phyloP scores from a whole-genome alignment of 2,113 vertebrate genomes.

The Zosterops japonicus region DNA sequence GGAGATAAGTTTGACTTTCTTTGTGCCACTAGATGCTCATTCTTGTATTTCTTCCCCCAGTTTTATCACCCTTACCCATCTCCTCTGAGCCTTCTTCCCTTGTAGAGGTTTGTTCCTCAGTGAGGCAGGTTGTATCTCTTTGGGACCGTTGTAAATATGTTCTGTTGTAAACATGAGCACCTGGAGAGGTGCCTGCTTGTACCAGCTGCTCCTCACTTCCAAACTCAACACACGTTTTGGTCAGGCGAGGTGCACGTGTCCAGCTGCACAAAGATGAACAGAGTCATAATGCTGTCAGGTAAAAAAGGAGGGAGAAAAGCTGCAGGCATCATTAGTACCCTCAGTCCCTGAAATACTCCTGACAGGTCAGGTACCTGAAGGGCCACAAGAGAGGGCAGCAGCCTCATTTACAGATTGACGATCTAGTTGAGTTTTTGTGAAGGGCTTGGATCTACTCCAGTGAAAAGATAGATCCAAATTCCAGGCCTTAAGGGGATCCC shows the following conservation, averaged over 20 bases:
- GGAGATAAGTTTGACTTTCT: background rate
- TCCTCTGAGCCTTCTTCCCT: background rate
- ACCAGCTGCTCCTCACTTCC: background rate
- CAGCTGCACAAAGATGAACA: background rate
- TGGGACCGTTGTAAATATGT: background rate
- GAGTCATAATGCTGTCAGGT: background rate
- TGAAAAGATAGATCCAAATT: background rate
- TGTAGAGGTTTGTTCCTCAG: background rate
- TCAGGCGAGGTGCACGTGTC: background rate
- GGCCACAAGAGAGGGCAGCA: background rate
- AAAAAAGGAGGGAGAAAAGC: background rate
- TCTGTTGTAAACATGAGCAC: no score
- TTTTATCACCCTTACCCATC: background rate
- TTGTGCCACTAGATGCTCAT: background rate
- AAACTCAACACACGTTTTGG: fast-evolving
- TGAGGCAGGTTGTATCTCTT: background rate
- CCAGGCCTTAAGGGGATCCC: background rate
- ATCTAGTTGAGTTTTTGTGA: background rate
- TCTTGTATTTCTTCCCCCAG: background rate
- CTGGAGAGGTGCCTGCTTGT: background rate
- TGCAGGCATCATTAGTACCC: background rate
- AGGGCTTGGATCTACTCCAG: background rate
- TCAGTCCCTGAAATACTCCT: background rate
- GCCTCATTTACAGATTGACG: background rate
- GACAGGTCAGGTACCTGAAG: background rate